Evolutionary conservation across 2,888 invertebrate species (phyloP), one percentile per base, ranked within the genome.

Genomic region (Chloroclysta siterata): DNA sequence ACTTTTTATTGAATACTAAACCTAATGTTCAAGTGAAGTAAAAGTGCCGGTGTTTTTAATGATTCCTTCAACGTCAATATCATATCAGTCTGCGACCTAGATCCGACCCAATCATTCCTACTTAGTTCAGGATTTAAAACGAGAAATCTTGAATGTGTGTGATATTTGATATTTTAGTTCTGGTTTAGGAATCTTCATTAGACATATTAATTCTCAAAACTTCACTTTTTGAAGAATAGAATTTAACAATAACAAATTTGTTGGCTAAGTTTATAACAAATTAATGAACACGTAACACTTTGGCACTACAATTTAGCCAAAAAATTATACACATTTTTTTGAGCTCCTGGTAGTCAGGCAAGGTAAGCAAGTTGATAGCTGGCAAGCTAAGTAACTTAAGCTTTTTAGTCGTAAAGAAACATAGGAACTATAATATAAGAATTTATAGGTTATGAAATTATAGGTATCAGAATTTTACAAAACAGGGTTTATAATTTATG

Each of bases 401-500:
- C 4, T 39, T 39, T 39, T 50, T 14, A 50, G 3, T 13, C 13
- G 7, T 7, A 13, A 44, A 44, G 7, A 44, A 44, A 4, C 14
- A 7, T 5, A 42, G 44, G 3, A 39, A 39, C 36, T 39, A 33
- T 33, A 29, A 5, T 33, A 33, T 33, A 33, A n/a, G 8, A 8
- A 7, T 33, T 33, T 33, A 8, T 33, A 33, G 33, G 33, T 33
- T 33, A 33, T 4, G 8, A 33, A 33, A 33, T 39, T 11, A 39
- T 8, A 39, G 10, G 11, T 39, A 39, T 33, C 6, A 33, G 33
- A 33, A 48, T 60, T 55, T 64, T 33, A 60, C 47, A 60, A 60
- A 60, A 60, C 58, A 55, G 15, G 41, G 47, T 46, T 53, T 17
- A 51, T 42, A 48, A 56, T 51, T 55, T 56, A 65, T 69, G 75